These are phyloP conservation scores for Chaetodon trifascialis DNA, from an alignment of 2,113 vertebrate species.

Conservation along the genomic window DNA sequence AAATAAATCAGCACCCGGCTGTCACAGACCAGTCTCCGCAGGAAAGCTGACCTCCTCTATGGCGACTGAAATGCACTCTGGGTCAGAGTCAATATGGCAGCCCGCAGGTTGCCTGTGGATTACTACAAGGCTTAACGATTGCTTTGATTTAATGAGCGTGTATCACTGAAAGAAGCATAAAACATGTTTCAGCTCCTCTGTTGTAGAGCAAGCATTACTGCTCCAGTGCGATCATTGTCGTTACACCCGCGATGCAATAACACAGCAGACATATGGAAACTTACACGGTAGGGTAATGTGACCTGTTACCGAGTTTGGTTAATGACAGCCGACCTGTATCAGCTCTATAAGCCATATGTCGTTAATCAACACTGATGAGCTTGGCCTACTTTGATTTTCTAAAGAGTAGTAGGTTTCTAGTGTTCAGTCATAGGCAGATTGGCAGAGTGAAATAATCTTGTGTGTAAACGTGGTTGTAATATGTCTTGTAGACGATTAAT, in stretches of 20 bases:
- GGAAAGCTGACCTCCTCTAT: not conserved
- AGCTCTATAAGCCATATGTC: not conserved
- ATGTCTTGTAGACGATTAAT: not conserved
- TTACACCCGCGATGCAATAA: slow-evolving; percentile 63
- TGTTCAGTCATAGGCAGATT: not conserved
- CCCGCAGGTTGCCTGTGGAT: slow-evolving; percentile 58
- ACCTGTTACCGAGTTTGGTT: slow-evolving; percentile 18
- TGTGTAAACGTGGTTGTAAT: not conserved
- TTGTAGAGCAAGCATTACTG: slow-evolving; percentile 53
- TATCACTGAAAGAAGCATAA: slow-evolving; percentile 1
- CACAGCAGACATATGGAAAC: slow-evolving; percentile 66
- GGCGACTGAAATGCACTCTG: slow-evolving; percentile 65
- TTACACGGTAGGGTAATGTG: slow-evolving; percentile 78
- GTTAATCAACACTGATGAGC: not conserved
- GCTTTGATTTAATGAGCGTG: not conserved
- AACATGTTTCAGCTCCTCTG: slow-evolving; percentile 79
- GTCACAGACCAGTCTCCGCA: not conserved
- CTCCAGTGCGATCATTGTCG: slow-evolving; percentile 54
- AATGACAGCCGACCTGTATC: slow-evolving; percentile 33
- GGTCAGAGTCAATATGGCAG: slow-evolving; percentile 77
- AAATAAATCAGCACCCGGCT: not conserved
- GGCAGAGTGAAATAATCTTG: not conserved
- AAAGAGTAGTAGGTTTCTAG: not conserved
- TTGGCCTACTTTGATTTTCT: slow-evolving; percentile 5
- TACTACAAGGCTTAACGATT: slow-evolving; percentile 50